Evolutionary conservation across 2,797 vertebrate genomes (phyloP).

Genomic region (Tarsius wallacei): DNA sequence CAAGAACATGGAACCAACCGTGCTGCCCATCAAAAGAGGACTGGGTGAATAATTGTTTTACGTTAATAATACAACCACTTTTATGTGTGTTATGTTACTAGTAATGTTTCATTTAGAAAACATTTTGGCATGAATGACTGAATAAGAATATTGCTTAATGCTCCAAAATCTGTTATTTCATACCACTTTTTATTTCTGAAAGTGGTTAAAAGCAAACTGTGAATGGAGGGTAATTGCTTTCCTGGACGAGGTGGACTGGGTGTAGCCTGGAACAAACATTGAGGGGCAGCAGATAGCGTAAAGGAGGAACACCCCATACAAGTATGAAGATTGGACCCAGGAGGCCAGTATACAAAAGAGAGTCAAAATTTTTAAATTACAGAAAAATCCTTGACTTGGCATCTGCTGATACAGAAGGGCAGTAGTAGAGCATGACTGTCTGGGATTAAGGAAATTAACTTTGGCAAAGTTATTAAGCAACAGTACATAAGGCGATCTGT

Average conservation of each 20-base stretch:
- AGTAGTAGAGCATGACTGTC: neutral
- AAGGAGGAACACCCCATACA: accelerated
- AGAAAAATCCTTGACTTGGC: neutral
- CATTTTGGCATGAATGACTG: neutral
- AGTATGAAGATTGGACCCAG: neutral
- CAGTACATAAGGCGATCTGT: neutral
- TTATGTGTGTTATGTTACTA: neutral
- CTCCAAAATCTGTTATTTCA: neutral
- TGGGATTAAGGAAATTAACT: constrained; percentile 3
- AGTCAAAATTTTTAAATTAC: neutral
- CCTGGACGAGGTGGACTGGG: neutral
- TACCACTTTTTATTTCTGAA: neutral
- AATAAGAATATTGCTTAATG: constrained; percentile 23
- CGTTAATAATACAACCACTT: neutral
- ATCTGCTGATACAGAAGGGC: neutral
- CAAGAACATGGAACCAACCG: no score
- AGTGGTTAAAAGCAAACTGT: neutral
- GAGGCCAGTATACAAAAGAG: neutral
- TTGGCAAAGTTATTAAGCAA: neutral
- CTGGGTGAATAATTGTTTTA: neutral
- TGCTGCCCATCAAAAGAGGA: no score
- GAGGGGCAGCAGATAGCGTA: accelerated
- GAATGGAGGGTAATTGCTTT: neutral
- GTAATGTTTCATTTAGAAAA: neutral
- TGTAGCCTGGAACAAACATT: neutral